Base-by-base conservation (phyloP, 2,797 vertebrate genomes). In the Parotocinclus haroldoi region DNA sequence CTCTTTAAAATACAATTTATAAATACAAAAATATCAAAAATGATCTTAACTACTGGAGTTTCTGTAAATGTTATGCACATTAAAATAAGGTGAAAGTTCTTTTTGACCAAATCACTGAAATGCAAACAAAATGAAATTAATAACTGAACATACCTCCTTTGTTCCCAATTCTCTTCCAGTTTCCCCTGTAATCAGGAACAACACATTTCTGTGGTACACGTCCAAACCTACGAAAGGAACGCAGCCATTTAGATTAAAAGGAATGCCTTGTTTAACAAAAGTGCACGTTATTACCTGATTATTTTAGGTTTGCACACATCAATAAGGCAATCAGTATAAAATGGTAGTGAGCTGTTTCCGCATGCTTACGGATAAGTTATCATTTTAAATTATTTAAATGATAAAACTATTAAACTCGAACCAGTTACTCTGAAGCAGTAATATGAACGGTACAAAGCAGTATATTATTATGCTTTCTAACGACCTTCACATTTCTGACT, bases 251-350 rank as follows among this genome's bases (percentile, higher is more conserved):
- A 60, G 17, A 65, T 48, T 9, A 17, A 56, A 36, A 12, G 44
- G 14, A 62, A 50, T 45, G 45, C 61, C 57, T 66, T 56, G 58
- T 52, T 64, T 49, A 46, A 12, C 9, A 64, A 38, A 14, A 58
- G 40, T 13, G 7, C 10, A 54, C 2, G 4, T 46, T 27, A 49
- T 44, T 9, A 67, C 8, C 17, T 51, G 7, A 59, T 36, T 49
- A 40, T 36, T 71, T n/a, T 36, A 56, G 44, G 16, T 18, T 10
- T 42, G 40, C 10, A 46, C 63, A 59, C 7, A 7, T n/a, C 36
- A 65, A 48, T 14, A 3, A 48, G 12, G 14, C 14, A 7, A 50
- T 9, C 8, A 42, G 40, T 4, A 11, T 11, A 9, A 16, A 14
- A 50, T 50, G n/a, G 14, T 16, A 9, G n/a, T 50, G n/a, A 16